phyloP scores from a whole-genome alignment of 2,113 vertebrate species.

The Semicossyphus pulcher region DNA sequence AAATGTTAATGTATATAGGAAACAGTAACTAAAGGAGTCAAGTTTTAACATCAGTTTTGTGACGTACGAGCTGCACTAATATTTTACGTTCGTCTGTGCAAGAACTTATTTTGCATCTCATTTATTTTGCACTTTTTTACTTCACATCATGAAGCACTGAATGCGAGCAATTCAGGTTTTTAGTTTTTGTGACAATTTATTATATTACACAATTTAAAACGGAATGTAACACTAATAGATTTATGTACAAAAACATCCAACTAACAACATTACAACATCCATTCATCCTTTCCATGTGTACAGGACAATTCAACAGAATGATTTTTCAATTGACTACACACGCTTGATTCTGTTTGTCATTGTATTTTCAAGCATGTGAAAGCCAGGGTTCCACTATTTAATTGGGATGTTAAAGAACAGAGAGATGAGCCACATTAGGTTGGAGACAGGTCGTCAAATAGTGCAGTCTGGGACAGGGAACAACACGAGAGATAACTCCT shows the following conservation, averaged over 20 bases:
- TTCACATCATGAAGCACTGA: slow-evolving; percentile 3
- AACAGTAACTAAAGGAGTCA: neutral
- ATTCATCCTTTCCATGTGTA: neutral
- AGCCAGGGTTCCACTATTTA: neutral
- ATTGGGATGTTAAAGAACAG: no score
- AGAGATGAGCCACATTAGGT: no score
- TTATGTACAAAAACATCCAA: slow-evolving; percentile 6
- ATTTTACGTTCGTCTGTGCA: neutral
- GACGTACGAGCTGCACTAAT: neutral
- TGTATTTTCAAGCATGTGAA: neutral
- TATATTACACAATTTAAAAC: slow-evolving; percentile 15
- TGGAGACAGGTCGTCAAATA: neutral
- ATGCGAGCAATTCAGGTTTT: slow-evolving; percentile 13
- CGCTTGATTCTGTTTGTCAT: neutral
- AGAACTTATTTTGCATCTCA: slow-evolving; percentile 1
- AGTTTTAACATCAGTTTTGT: slow-evolving; percentile 1
- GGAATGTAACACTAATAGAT: slow-evolving; percentile 4
- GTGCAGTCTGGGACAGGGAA: neutral
- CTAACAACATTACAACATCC: neutral
- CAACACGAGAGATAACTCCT: neutral
- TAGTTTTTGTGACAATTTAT: neutral
- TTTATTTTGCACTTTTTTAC: slow-evolving; percentile 20
- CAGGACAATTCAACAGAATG: neutral
- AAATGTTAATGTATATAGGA: slow-evolving; percentile 20
- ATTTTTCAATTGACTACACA: neutral